phyloP scores from a whole-genome alignment of 92 coral and sea anemone genomes.

The Epizoanthus illoricatus region DNA sequence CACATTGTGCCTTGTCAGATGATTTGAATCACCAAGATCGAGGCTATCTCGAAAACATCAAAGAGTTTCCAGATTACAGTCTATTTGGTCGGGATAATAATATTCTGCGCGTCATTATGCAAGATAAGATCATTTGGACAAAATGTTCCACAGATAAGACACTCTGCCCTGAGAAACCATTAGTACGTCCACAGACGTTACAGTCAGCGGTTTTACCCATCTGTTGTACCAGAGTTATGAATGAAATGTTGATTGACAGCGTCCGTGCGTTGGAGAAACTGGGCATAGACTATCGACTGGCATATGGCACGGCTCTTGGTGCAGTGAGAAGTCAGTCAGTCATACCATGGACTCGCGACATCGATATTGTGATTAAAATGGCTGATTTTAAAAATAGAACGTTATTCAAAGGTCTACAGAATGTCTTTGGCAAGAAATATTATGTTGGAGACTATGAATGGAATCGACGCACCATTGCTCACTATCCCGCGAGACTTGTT shows the following conservation, averaged over 20 bases:
- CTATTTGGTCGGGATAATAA: conserved; percentile 39
- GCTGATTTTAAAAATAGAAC: conserved; percentile 34
- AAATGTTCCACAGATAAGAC: conserved; percentile 16
- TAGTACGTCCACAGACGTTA: conserved; percentile 29
- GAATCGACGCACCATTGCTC: conserved; percentile 33
- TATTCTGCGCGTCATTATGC: conserved; percentile 29
- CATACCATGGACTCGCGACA: conserved; percentile 29
- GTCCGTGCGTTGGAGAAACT: conserved; percentile 5
- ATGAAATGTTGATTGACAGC: conserved; percentile 24
- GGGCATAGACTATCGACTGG: conserved; percentile 19
- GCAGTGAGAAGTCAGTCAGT: conserved; percentile 12
- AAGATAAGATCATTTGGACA: conserved; percentile 35
- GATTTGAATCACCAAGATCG: conserved; percentile 38
- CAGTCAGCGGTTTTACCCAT: conserved; percentile 42
- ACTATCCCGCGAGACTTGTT: conserved; percentile 19
- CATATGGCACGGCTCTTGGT: conserved; percentile 29
- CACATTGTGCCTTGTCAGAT: conserved; percentile 25
- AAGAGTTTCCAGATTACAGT: conserved; percentile 39
- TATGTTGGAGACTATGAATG: conserved; percentile 34
- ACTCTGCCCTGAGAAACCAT: conserved; percentile 32
- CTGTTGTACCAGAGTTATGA: conserved; percentile 30
- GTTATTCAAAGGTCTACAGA: conserved; percentile 5
- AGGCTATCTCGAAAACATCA: conserved; percentile 23
- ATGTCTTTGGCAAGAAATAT: conserved; percentile 28
- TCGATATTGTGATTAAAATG: conserved; percentile 23